These are phyloP conservation scores for Uromys caudimaculatus DNA, from an alignment of 2,797 vertebrate genomes.

Conservation along the genomic window DNA sequence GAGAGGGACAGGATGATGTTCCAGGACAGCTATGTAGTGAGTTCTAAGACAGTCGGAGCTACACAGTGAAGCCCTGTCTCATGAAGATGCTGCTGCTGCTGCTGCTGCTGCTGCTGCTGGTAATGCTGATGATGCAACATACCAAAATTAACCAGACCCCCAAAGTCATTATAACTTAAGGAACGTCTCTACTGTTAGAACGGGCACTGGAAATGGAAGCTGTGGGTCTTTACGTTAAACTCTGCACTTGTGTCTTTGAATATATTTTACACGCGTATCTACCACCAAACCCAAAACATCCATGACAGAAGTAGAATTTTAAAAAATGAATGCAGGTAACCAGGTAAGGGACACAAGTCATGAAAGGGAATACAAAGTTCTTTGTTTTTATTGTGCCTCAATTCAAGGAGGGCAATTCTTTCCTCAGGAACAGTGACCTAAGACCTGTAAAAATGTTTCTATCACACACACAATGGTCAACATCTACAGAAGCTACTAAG, in stretches of 20 bases:
- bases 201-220: neutral
- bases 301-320: neutral
- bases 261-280: neutral
- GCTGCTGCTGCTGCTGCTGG: too few species aligned
- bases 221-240: neutral
- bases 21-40: neutral
- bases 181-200: neutral
- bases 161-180: neutral
- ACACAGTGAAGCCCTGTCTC: neutral
- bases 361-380: neutral
- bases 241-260: neutral
- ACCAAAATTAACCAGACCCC: neutral
- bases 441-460: conserved; percentile 30
- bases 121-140: neutral
- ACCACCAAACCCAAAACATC: neutral
- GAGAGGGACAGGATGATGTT: neutral
- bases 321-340: neutral
- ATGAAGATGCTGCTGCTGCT: neutral
- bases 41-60: neutral
- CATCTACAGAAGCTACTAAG: neutral
- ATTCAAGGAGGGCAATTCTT: neutral
- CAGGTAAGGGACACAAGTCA: neutral
- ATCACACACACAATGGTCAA: conserved; percentile 20
- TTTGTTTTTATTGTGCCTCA: neutral
- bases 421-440: conserved; percentile 34